Conservation (phyloP, 2,888 invertebrate genomes). For the Lasioglossum lativentre region DNA sequence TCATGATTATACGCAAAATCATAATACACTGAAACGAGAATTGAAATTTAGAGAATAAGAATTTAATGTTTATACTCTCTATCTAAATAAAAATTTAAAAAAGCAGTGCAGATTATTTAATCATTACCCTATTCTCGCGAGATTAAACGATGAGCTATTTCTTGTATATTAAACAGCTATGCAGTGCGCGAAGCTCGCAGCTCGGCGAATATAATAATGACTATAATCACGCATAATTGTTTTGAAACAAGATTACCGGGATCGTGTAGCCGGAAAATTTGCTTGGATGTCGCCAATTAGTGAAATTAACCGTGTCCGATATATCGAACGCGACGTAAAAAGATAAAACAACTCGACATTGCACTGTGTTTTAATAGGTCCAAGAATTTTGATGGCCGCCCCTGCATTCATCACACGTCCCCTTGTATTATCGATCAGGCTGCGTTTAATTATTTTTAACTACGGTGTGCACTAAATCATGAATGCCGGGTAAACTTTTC, state of each 20-base stretch:
- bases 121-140: neutral
- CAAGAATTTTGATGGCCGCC: slow-evolving; percentile 47
- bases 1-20: too few species aligned
- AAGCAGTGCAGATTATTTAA: neutral
- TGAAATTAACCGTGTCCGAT: slow-evolving; percentile 42
- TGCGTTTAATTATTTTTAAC: slow-evolving; percentile 58
- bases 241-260: slow-evolving; percentile 8
- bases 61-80: neutral
- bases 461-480: slow-evolving; percentile 49
- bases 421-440: slow-evolving; percentile 45
- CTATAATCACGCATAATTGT: slow-evolving; percentile 14
- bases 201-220: slow-evolving; percentile 2
- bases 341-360: slow-evolving; percentile 20
- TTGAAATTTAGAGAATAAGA: neutral
- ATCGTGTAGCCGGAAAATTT: slow-evolving; percentile 23
- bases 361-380: slow-evolving; percentile 33
- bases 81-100: neutral
- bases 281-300: slow-evolving; percentile 33
- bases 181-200: neutral
- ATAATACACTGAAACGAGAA: too few species aligned
- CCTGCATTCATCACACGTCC: slow-evolving; percentile 45
- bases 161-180: neutral
- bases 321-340: slow-evolving; percentile 6
- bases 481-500: slow-evolving; percentile 53
- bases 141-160: neutral